Base-by-base conservation (phyloP, 2,888 invertebrate species). In the Hirtodrosophila cameraria region DNA sequence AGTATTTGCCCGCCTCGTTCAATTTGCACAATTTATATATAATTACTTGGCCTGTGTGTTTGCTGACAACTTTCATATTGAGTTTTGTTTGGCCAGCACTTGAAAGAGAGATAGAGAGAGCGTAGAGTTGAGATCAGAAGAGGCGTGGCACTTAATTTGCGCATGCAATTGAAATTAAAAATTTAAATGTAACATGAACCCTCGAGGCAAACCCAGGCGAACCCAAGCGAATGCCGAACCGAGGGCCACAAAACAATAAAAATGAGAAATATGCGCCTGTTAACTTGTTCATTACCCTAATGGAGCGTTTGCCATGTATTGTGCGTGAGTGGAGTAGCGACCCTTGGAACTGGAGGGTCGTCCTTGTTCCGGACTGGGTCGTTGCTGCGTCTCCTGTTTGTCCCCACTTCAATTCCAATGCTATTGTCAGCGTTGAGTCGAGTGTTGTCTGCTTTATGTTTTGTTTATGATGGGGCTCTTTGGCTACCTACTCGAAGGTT, bases 201-300 rank as follows among this genome's bases (percentile, higher is more conserved):
- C 54, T 27, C 55, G 39, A n/a, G 39, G 31, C 9, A 9, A n/a
- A n/a, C n/a, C n/a, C n/a, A n/a, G n/a, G n/a, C n/a, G n/a, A n/a
- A n/a, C n/a, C n/a, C n/a, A n/a, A n/a, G n/a, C n/a, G n/a, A n/a
- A n/a, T n/a, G 8, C 23, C 18, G 23, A 9, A 35, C 27, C 36
- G 4, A 61, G 43, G 45, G 30, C 48, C 43, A 25, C 4, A 45
- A 27, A n/a, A 59, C 62, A 73, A 81, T 62, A 65, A 84, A 74
- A 85, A 78, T 75, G 77, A 87, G 72, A 81, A 78, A 87, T 83
- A 81, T 77, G 62, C 74, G 70, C 68, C 85, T 82, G 88, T 82
- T 82, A 87, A 86, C 81, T 82, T 82, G 85, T 86, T 82, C 82
- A 82, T 82, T 82, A 82, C 84, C 82, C 84, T 82, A 82, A 82